A percentile compares a stretch with the other conserved stretches of the same genome.
These are phyloP conservation scores for Euschistus heros DNA, from an alignment of 1,140 invertebrate species.

Conservation along the genomic window DNA sequence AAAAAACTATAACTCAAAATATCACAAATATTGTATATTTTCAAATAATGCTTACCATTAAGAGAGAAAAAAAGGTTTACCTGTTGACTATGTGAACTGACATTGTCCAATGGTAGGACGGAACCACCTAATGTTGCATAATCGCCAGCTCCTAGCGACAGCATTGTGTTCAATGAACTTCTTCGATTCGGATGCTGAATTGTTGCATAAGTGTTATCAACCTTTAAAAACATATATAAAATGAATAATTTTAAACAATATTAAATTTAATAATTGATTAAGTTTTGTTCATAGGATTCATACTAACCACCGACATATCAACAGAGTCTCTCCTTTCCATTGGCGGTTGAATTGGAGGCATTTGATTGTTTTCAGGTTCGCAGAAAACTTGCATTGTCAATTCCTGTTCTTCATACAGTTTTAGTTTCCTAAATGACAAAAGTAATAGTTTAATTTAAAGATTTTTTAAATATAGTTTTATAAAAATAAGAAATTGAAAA, in stretches of 20 bases:
- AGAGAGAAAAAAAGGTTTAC: no score
- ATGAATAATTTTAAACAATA: background rate
- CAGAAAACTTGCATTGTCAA: slow-evolving; percentile 86
- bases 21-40: no score
- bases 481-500: background rate
- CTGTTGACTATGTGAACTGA: slow-evolving; percentile 36
- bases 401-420: slow-evolving; percentile 86
- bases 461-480: background rate
- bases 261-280: background rate
- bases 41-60: no score
- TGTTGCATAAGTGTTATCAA: slow-evolving; percentile 77
- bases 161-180: slow-evolving; percentile 36
- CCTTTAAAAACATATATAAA: slow-evolving; percentile 30
- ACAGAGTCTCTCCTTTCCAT: slow-evolving; percentile 37
- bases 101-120: slow-evolving; percentile 32
- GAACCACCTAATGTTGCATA: slow-evolving; percentile 57
- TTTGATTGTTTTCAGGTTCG: slow-evolving; percentile 50
- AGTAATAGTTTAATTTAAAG: slow-evolving; percentile 1
- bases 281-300: background rate
- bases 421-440: slow-evolving; percentile 54
- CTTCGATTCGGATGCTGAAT: slow-evolving; percentile 57
- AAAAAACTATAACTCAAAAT: background rate
- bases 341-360: slow-evolving; percentile 32
- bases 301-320: slow-evolving; percentile 43
- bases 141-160: slow-evolving; percentile 43